These are phyloP conservation scores for Zaprionus taronus DNA, from an alignment of 1,140 invertebrate species.

Conservation along the genomic window DNA sequence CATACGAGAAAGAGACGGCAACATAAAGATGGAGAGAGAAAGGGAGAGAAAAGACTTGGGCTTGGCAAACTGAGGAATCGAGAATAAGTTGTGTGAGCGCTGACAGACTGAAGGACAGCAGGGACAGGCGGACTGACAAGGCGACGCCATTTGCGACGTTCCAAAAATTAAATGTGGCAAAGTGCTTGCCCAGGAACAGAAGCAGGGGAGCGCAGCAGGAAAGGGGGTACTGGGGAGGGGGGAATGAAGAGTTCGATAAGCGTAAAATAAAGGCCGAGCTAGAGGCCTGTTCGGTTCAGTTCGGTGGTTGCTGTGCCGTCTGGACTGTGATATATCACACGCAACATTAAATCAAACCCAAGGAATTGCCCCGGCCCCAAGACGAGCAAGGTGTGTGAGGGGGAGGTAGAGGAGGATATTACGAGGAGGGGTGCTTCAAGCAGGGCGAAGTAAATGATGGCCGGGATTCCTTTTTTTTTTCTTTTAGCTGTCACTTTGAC, in stretches of 20 bases:
- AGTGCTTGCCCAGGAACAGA: constrained; percentile 45
- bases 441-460: constrained; percentile 49
- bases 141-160: constrained; percentile 33
- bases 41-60: constrained; percentile 23
- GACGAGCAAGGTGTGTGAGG: constrained; percentile 48
- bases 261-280: constrained; percentile 67
- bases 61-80: constrained; percentile 27
- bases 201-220: neutral
- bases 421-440: neutral
- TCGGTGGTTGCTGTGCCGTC: constrained; percentile 27
- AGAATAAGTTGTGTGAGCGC: constrained; percentile 67
- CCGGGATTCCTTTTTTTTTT: constrained; percentile 38
- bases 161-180: constrained; percentile 71
- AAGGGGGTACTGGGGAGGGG: neutral
- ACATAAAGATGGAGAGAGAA: constrained; percentile 1
- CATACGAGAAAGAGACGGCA: constrained; percentile 22
- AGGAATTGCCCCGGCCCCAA: constrained; percentile 51
- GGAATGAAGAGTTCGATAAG: constrained; percentile 60
- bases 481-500: constrained; percentile 77
- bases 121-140: constrained; percentile 22
- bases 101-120: constrained; percentile 55
- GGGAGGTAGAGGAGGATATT: neutral
- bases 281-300: constrained; percentile 19
- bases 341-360: constrained; percentile 78
- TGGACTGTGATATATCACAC: constrained; percentile 76